Conservation (phyloP, 2,113 vertebrate species). For the Megaleporinus macrocephalus region DNA sequence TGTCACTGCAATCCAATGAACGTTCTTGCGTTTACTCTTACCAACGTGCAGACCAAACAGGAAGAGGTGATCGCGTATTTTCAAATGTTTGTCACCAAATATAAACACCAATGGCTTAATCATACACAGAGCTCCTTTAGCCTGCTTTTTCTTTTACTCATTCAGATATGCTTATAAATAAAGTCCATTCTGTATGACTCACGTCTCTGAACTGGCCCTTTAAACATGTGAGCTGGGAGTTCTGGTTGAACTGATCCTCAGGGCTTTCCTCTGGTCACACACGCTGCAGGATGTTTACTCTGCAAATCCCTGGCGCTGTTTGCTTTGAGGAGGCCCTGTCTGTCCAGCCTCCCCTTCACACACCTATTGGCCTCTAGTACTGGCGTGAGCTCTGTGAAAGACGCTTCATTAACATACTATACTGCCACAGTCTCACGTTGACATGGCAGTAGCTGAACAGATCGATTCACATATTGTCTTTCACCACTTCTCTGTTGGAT, state of each 20-base stretch:
- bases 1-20: no score
- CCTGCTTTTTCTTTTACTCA: background rate
- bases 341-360: constrained; percentile 5
- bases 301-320: constrained; percentile 61
- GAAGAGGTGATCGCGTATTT: no score
- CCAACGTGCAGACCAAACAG: no score
- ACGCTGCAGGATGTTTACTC: constrained; percentile 63
- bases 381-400: background rate
- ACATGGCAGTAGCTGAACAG: background rate
- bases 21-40: background rate
- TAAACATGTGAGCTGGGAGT: background rate
- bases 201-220: background rate
- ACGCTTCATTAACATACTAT: constrained; percentile 2
- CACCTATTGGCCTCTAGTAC: background rate
- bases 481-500: background rate
- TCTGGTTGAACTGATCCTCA: constrained; percentile 8
- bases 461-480: background rate
- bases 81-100: no score
- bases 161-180: background rate
- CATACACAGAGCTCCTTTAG: no score
- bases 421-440: background rate
- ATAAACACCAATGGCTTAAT: no score
- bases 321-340: constrained; percentile 59
- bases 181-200: background rate
- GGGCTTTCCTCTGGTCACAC: constrained; percentile 30